These are phyloP conservation scores for Euura saliciscinereae DNA, from an alignment of 1,140 invertebrate genomes.

Conservation along the genomic window DNA sequence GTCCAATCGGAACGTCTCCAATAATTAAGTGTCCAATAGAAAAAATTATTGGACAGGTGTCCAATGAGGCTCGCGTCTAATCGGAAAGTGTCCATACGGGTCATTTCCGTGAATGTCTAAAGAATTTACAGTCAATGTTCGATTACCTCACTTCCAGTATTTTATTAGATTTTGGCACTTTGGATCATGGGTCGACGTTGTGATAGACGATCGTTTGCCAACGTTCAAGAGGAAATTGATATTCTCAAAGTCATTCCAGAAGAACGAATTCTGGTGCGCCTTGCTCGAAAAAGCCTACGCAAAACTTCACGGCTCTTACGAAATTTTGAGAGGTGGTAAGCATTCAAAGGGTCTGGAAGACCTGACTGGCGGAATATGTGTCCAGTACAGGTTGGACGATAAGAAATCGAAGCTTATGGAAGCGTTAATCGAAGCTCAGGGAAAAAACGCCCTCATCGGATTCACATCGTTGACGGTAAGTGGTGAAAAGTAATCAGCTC, in stretches of 20 bases:
- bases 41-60: too few relatives aligned
- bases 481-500: too few relatives aligned
- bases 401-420: conserved; percentile 88
- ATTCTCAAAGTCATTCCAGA: conserved; percentile 92
- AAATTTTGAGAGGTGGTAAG: conserved; percentile 95
- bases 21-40: too few relatives aligned
- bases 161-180: conserved; percentile 89
- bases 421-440: conserved; percentile 90
- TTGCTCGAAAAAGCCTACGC: conserved; percentile 98
- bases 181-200: conserved; percentile 89
- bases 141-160: too few relatives aligned
- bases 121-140: too few relatives aligned
- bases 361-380: conserved; percentile 96
- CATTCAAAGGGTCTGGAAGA: conserved; percentile 99
- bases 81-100: too few relatives aligned
- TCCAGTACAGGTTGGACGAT: conserved; percentile 90
- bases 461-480: conserved; percentile 47
- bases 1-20: too few relatives aligned
- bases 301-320: conserved; percentile 96
- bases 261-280: conserved; percentile 97
- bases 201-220: conserved; percentile 94
- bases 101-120: too few relatives aligned
- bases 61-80: too few relatives aligned
- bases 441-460: conserved; percentile 94
- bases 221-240: conserved; percentile 88